Evolutionary conservation across 2,113 vertebrate genomes (phyloP).

Genomic region (Dascyllus trimaculatus): DNA sequence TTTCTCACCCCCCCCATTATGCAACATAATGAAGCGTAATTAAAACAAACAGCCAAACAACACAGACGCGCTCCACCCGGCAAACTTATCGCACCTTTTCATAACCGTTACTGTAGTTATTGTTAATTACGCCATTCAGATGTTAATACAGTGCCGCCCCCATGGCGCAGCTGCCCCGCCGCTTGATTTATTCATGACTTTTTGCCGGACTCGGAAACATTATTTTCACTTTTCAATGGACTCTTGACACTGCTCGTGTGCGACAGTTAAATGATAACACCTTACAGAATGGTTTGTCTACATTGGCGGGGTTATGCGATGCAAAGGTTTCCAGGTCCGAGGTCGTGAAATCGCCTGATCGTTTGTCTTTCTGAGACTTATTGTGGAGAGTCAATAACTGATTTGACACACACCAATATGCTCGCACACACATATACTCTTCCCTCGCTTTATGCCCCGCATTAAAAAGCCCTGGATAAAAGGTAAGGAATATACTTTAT

Average conservation of each 20-base stretch:
- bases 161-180: slow-evolving; percentile 2
- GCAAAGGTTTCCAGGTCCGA: not conserved
- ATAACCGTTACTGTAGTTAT: slow-evolving; percentile 8
- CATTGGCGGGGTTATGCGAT: slow-evolving; percentile 7
- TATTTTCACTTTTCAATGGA: slow-evolving; percentile 27
- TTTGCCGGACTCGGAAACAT: not conserved
- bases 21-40: not conserved
- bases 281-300: slow-evolving; percentile 18
- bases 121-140: slow-evolving; percentile 18
- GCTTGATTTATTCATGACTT: slow-evolving; percentile 46
- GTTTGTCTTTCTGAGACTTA: slow-evolving; percentile 36
- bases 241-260: slow-evolving; percentile 3
- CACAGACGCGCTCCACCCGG: not conserved
- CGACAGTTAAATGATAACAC: slow-evolving; percentile 4
- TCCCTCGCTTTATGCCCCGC: slow-evolving; percentile 58
- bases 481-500: slow-evolving; percentile 85
- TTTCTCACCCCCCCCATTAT: not conserved
- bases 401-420: slow-evolving; percentile 19
- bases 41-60: not conserved
- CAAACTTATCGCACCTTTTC: not conserved
- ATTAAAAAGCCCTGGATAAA: slow-evolving; percentile 82
- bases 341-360: slow-evolving; percentile 30
- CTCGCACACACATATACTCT: slow-evolving; percentile 9
- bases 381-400: slow-evolving; percentile 50
- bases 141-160: slow-evolving; percentile 8